phyloP scores from a whole-genome alignment of 1,140 invertebrate genomes.

The Lepidurus apus region DNA sequence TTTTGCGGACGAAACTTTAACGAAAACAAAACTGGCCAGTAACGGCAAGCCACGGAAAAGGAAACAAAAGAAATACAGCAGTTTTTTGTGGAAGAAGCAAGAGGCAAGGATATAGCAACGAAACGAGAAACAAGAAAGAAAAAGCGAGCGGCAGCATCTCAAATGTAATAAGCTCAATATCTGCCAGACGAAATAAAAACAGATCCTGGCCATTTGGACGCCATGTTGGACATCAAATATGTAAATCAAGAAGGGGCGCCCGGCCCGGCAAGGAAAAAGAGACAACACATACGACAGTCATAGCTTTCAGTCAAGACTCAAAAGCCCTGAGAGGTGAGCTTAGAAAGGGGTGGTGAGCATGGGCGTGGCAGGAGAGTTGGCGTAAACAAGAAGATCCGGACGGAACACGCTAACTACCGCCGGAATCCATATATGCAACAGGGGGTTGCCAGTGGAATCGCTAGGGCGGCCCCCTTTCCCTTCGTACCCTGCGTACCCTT shows the following conservation, averaged over 20 bases:
- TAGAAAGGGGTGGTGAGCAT: not conserved
- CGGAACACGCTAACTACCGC: not conserved
- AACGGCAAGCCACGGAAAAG: not conserved
- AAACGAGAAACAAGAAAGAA: not conserved
- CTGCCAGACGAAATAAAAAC: conserved; percentile 19
- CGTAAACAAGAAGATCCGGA: not conserved
- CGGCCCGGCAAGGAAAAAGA: not conserved
- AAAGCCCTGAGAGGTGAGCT: not conserved
- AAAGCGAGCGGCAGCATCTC: not conserved
- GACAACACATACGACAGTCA: not conserved
- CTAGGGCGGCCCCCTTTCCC: not conserved
- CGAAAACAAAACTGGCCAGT: conserved; percentile 3
- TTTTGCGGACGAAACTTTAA: not conserved
- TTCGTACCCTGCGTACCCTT: too few species aligned
- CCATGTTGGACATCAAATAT: conserved; percentile 6
- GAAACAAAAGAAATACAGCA: not conserved
- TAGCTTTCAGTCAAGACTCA: not conserved
- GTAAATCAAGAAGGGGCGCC: conserved; percentile 6
- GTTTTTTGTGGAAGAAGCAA: not conserved
- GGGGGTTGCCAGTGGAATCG: not conserved
- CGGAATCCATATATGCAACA: not conserved
- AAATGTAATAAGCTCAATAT: conserved; percentile 20
- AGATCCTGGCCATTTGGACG: not conserved
- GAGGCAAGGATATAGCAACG: not conserved
- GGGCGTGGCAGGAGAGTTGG: not conserved